Evolutionary conservation across 2,797 vertebrate genomes (phyloP).

Genomic region (Ctenosaura bakeri): DNA sequence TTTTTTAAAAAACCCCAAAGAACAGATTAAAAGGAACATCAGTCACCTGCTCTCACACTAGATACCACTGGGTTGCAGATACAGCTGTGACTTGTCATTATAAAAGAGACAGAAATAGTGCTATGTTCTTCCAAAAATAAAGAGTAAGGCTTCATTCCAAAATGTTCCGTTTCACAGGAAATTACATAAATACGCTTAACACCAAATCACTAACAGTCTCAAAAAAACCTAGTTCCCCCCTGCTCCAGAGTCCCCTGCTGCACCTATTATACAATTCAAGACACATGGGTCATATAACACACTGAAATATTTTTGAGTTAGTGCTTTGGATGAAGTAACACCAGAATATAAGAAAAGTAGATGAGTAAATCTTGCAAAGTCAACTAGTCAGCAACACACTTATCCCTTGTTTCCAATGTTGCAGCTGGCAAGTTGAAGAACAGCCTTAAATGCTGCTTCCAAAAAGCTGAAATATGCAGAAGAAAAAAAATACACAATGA

Average conservation of each 20-base stretch:
- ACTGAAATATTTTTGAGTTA: slow-evolving; percentile 2
- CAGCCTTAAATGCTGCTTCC: neutral
- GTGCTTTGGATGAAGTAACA: slow-evolving; percentile 35
- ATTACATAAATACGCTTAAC: neutral
- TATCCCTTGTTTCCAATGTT: neutral
- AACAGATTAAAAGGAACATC: neutral
- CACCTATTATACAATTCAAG: slow-evolving; percentile 35
- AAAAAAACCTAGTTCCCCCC: neutral
- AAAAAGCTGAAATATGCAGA: neutral
- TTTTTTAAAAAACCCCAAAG: neutral
- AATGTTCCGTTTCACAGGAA: neutral
- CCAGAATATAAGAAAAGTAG: slow-evolving; percentile 41
- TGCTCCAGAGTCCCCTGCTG: neutral
- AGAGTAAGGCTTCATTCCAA: neutral
- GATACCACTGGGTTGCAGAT: neutral
- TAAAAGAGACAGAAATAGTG: neutral
- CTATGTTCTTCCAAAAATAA: neutral
- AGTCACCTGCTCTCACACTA: neutral
- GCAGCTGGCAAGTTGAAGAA: neutral
- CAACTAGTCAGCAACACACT: slow-evolving; percentile 9
- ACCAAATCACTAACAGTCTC: neutral
- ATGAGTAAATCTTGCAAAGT: slow-evolving; percentile 35
- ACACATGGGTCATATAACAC: neutral
- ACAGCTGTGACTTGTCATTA: neutral
- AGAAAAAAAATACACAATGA: neutral